phyloP scores from a whole-genome alignment of 2,113 vertebrate genomes.

The Acinonyx jubatus region DNA sequence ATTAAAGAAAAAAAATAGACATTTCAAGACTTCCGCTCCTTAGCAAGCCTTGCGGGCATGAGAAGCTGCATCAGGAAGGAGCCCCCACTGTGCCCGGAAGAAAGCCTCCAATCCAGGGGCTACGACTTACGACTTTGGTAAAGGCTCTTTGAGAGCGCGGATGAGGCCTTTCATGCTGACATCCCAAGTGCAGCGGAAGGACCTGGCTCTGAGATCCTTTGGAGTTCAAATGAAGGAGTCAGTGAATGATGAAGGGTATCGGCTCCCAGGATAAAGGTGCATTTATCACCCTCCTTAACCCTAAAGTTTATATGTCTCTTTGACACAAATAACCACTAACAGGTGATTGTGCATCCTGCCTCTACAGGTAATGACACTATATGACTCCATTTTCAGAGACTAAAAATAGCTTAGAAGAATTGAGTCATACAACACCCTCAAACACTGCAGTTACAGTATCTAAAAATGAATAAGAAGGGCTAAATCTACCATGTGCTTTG shows the following conservation, averaged over 20 bases:
- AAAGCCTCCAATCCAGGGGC: too few species aligned
- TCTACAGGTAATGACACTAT: constrained; percentile 54
- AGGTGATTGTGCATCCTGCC: constrained; percentile 41
- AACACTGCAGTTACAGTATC: background rate
- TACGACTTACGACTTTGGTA: rapidly evolving
- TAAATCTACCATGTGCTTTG: background rate
- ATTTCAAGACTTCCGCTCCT: background rate
- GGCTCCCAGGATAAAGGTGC: background rate
- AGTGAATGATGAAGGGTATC: background rate
- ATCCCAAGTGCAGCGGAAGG: background rate
- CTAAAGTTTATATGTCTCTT: background rate
- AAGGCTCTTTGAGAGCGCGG: background rate
- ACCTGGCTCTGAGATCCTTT: rapidly evolving
- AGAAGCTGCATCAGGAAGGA: background rate
- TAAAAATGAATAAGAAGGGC: background rate
- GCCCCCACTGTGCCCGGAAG: background rate
- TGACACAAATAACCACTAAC: background rate
- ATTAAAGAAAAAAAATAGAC: background rate
- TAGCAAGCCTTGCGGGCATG: background rate
- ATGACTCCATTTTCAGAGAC: constrained; percentile 72
- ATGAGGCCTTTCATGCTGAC: background rate
- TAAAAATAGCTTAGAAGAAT: constrained; percentile 82
- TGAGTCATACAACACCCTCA: constrained; percentile 76
- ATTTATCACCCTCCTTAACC: background rate
- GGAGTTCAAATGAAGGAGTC: background rate